These are phyloP conservation scores for Acrobasis consociella DNA, from an alignment of 2,888 invertebrate species.

Conservation along the genomic window DNA sequence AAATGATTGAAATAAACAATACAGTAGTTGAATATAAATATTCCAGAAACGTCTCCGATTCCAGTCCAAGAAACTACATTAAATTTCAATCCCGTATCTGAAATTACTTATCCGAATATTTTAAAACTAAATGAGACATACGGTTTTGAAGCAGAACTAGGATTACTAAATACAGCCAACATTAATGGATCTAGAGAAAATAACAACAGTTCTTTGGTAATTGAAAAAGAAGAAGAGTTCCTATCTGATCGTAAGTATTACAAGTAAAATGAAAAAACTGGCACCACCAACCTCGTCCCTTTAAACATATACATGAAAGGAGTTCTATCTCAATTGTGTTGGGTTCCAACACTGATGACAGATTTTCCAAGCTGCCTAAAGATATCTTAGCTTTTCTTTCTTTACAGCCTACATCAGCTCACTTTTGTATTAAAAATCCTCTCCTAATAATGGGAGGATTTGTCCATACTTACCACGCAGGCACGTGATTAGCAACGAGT, in stretches of 20 bases:
- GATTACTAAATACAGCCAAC: background rate
- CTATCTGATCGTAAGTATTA: constrained; percentile 65
- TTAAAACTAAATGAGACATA: background rate
- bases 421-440: no score
- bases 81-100: background rate
- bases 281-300: constrained; percentile 9
- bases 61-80: background rate
- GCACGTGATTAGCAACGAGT: no score
- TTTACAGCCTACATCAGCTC: no score
- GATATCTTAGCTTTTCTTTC: no score
- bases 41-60: background rate
- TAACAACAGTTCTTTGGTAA: background rate
- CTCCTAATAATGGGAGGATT: no score
- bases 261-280: background rate
- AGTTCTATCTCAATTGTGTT: no score
- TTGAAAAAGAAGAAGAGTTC: constrained; percentile 51
- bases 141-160: constrained; percentile 1
- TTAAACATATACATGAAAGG: no score
- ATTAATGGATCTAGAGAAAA: constrained; percentile 16
- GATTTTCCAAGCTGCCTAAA: no score
- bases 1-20: background rate
- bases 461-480: no score
- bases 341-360: no score
- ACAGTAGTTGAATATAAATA: background rate
- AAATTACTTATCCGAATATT: constrained; percentile 1